These are phyloP conservation scores for Drosophila ezoana DNA, from an alignment of 2,888 invertebrate genomes.

Conservation along the genomic window DNA sequence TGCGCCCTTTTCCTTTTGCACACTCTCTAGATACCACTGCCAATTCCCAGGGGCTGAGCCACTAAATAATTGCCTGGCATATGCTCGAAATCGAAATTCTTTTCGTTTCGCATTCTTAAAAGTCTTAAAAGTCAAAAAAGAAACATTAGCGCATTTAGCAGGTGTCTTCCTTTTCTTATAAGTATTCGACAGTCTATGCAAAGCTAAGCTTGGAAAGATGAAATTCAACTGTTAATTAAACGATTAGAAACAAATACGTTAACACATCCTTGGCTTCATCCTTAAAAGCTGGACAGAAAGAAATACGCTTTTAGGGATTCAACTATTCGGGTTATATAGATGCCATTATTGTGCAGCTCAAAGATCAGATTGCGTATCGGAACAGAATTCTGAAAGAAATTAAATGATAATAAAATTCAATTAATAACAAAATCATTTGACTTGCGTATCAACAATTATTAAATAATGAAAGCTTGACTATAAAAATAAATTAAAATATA, in stretches of 20 bases:
- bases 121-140: background rate
- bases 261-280: background rate
- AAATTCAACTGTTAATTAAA: too few relatives aligned
- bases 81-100: constrained; percentile 45
- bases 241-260: too few relatives aligned
- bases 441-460: too few relatives aligned
- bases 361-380: constrained; percentile 79
- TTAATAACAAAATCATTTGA: too few relatives aligned
- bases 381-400: constrained; percentile 74
- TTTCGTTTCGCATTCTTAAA: background rate
- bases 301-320: constrained; percentile 83
- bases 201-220: too few relatives aligned
- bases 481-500: too few relatives aligned
- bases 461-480: too few relatives aligned
- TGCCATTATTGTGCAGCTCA: constrained; percentile 82
- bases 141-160: constrained; percentile 6
- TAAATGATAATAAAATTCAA: background rate
- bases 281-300: constrained; percentile 81
- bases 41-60: constrained; percentile 53
- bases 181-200: too few relatives aligned
- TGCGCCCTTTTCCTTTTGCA: constrained; percentile 63
- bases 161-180: constrained; percentile 4
- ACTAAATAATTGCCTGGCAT: constrained; percentile 71
- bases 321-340: constrained; percentile 81
- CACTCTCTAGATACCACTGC: constrained; percentile 22